Conservation (phyloP, 2,113 vertebrate species). For the Passer montanus region DNA sequence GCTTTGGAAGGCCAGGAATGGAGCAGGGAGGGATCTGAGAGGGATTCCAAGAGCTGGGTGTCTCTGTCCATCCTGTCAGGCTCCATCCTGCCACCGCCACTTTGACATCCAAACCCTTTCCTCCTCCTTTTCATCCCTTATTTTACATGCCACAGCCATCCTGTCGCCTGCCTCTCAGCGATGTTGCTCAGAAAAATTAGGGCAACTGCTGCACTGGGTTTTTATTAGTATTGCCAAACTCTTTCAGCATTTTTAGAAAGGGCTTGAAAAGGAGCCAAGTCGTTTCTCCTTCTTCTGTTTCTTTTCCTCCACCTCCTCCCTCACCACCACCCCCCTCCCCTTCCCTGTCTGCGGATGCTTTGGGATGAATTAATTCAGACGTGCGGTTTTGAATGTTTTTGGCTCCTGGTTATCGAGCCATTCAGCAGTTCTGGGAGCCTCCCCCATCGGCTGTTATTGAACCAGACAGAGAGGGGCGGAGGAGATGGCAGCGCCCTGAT, state of each 20-base stretch:
- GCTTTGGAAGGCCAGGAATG: no score
- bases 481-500: slow-evolving; percentile 63
- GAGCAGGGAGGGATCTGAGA: background rate
- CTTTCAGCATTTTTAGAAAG: slow-evolving; percentile 44
- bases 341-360: background rate
- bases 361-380: slow-evolving; percentile 26
- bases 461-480: slow-evolving; percentile 60
- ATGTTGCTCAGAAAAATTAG: background rate
- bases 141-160: slow-evolving; percentile 7
- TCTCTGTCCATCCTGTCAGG: background rate
- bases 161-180: background rate
- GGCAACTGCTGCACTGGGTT: slow-evolving; percentile 21
- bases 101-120: background rate
- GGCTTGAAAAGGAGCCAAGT: slow-evolving; percentile 26
- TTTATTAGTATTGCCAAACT: slow-evolving; percentile 49
- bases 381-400: slow-evolving; percentile 47
- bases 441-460: slow-evolving; percentile 24
- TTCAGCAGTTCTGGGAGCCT: slow-evolving; percentile 32
- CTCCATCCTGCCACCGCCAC: fast-evolving
- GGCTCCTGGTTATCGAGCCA: slow-evolving; percentile 46
- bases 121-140: background rate
- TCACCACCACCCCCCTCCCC: background rate
- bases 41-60: background rate
- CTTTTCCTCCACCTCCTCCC: slow-evolving; percentile 5
- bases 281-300: slow-evolving; percentile 16